A percentile compares a stretch with the other conserved stretches of the same genome.
Evolutionary conservation across 2,113 vertebrate species (phyloP).

Genomic region (Gnathonemus echidnorhynchus): DNA sequence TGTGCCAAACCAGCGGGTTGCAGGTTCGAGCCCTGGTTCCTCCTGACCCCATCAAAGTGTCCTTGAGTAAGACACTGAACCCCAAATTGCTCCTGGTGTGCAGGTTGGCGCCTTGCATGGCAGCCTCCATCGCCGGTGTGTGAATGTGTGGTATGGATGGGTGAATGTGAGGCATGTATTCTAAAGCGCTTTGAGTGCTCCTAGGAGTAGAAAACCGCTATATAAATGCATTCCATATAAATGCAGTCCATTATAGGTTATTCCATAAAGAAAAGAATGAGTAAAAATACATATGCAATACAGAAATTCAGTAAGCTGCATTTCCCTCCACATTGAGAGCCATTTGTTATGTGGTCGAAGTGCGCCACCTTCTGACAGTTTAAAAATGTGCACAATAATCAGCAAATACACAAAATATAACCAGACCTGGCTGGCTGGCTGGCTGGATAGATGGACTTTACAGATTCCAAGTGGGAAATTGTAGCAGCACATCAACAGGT

Average conservation of each 20-base stretch:
- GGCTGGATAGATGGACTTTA: neutral
- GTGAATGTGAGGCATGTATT: no score
- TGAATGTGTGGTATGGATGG: no score
- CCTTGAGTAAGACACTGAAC: no score
- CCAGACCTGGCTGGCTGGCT: neutral
- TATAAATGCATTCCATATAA: no score
- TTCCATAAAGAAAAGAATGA: neutral
- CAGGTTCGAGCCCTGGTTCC: no score
- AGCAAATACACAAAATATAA: neutral
- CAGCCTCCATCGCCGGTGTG: accelerated
- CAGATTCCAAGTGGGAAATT: neutral
- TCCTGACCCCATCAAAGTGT: no score
- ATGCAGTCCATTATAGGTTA: neutral
- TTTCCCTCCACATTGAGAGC: neutral
- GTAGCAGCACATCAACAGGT: neutral
- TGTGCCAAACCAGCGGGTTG: neutral
- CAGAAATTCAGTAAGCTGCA: neutral
- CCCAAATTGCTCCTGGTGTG: no score
- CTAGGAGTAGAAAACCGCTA: no score
- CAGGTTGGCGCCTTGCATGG: no score
- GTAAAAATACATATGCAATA: neutral
- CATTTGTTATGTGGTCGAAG: neutral
- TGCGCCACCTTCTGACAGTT: neutral
- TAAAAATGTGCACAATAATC: neutral
- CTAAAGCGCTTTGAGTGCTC: no score